Evolutionary conservation across 2,888 invertebrate genomes (phyloP).

Genomic region (Andrena chrysosceles): DNA sequence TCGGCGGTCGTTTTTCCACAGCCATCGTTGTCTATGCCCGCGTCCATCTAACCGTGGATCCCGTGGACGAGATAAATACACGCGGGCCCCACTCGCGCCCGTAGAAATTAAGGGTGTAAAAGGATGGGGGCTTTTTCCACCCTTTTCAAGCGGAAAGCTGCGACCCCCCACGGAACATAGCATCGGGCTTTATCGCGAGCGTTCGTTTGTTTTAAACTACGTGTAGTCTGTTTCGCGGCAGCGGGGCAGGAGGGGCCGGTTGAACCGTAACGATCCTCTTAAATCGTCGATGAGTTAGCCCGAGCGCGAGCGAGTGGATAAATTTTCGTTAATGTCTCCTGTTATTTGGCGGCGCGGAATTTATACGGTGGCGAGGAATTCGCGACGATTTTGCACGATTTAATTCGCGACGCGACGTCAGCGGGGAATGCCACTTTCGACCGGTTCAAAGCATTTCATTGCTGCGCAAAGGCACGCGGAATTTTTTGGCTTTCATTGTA

Average conservation of each 20-base stretch:
- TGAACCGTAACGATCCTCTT: slow-evolving; percentile 52
- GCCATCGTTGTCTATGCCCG: slow-evolving; percentile 8
- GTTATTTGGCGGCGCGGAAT: slow-evolving; percentile 50
- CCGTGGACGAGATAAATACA: slow-evolving; percentile 44
- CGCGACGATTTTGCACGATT: slow-evolving; percentile 44
- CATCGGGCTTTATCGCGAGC: slow-evolving; percentile 31
- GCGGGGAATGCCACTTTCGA: background rate
- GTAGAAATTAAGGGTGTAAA: slow-evolving; percentile 33
- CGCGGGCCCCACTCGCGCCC: background rate
- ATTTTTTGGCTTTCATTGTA: background rate
- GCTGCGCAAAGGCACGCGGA: background rate
- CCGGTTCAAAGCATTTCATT: slow-evolving; percentile 18
- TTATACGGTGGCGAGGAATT: slow-evolving; percentile 40
- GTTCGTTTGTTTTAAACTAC: slow-evolving; percentile 55
- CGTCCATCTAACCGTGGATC: slow-evolving; percentile 1
- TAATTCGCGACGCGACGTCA: slow-evolving; percentile 6
- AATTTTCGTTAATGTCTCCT: slow-evolving; percentile 55
- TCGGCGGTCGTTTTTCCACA: slow-evolving; percentile 20
- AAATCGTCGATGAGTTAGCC: slow-evolving; percentile 57
- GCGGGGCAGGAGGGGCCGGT: background rate
- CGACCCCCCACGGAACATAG: background rate
- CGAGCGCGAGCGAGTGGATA: slow-evolving; percentile 53
- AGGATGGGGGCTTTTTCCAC: background rate
- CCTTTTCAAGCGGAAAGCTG: background rate
- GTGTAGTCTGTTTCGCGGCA: slow-evolving; percentile 45